phyloP scores from a whole-genome alignment of 2,888 invertebrate species.

The Watsonalla binaria region DNA sequence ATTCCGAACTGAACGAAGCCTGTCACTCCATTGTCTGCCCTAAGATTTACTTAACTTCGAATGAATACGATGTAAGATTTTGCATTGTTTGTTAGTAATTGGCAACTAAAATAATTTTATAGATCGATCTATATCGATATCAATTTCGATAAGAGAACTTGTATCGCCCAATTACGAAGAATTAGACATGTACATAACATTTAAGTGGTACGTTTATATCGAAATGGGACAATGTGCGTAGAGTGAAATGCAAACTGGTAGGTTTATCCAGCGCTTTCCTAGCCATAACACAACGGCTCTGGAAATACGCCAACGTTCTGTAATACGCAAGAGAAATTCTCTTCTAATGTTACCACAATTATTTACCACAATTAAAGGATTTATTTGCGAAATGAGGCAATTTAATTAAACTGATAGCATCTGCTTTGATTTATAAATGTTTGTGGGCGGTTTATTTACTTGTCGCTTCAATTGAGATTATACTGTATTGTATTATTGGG shows the following conservation, averaged over 20 bases:
- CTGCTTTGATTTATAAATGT: background rate
- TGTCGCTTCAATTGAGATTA: background rate
- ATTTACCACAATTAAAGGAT: background rate
- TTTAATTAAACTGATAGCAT: background rate
- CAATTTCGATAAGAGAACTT: too few relatives aligned
- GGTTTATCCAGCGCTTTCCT: background rate
- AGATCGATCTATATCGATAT: too few relatives aligned
- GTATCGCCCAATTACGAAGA: too few relatives aligned
- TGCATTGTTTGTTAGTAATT: too few relatives aligned
- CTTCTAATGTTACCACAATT: background rate
- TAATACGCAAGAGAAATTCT: constrained; percentile 1
- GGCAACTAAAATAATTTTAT: too few relatives aligned
- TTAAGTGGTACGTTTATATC: background rate
- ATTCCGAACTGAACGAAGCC: too few relatives aligned
- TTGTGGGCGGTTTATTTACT: background rate
- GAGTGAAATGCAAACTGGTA: background rate
- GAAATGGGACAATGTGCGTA: background rate
- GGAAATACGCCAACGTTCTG: constrained; percentile 1
- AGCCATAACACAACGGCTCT: background rate
- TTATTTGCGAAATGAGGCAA: background rate
- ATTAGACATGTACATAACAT: background rate
- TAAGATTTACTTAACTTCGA: too few relatives aligned
- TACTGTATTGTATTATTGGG: background rate
- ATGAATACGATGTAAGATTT: too few relatives aligned
- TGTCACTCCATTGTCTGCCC: too few relatives aligned